Percentiles rank a stretch among this genome's conserved stretches.
Conservation (phyloP, 2,888 invertebrate species). For the Melangyna quadrimaculata region DNA sequence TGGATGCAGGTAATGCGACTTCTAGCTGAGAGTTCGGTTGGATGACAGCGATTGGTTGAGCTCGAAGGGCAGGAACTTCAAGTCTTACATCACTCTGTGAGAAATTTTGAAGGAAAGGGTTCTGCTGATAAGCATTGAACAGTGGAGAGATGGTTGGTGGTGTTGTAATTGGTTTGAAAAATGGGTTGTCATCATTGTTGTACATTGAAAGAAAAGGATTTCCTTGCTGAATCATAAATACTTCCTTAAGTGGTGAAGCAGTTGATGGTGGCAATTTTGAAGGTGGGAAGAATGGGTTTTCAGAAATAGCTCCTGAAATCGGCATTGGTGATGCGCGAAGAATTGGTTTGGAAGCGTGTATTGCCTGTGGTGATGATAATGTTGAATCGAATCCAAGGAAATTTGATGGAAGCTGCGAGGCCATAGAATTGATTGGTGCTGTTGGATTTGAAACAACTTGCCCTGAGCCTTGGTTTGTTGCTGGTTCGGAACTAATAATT, state of each 20-base stretch:
- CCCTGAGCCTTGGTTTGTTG: not conserved
- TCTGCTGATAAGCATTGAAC: conserved; percentile 19
- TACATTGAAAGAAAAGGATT: conserved; percentile 12
- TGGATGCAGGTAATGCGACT: not conserved
- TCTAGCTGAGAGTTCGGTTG: not conserved
- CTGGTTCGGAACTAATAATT: not conserved
- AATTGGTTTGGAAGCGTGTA: not conserved
- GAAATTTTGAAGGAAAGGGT: conserved; percentile 41
- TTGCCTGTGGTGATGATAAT: not conserved
- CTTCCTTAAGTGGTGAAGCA: not conserved
- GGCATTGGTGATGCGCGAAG: not conserved
- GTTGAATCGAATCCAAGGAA: not conserved
- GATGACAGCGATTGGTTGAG: not conserved
- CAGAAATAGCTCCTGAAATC: not conserved
- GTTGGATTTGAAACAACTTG: not conserved
- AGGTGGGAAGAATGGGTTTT: conserved; percentile 1
- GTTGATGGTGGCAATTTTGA: conserved; percentile 1
- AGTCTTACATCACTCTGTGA: not conserved
- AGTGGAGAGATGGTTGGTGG: not conserved
- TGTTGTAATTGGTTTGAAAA: not conserved
- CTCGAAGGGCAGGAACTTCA: not conserved
- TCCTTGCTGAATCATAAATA: not conserved
- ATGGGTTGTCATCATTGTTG: not conserved
- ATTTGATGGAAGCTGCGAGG: not conserved
- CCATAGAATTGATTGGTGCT: not conserved